phyloP scores from a whole-genome alignment of 2,797 vertebrate species.

The Taeniopygia guttata region DNA sequence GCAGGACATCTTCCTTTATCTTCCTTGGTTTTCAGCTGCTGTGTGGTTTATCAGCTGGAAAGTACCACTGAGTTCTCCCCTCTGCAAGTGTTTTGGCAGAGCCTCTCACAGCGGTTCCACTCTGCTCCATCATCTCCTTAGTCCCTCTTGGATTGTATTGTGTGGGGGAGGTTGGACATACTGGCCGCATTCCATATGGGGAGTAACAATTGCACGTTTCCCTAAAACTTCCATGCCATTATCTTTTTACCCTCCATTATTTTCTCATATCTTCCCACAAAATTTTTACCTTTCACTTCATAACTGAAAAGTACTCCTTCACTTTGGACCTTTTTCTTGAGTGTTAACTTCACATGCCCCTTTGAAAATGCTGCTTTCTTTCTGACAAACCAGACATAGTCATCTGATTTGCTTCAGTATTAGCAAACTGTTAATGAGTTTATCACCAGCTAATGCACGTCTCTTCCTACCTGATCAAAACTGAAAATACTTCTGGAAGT shows the following conservation, averaged over 20 bases:
- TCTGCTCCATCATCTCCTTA: background rate
- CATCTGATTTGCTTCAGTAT: background rate
- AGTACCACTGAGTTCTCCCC: background rate
- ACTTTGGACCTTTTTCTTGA: background rate
- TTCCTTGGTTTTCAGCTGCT: background rate
- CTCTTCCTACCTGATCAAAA: background rate
- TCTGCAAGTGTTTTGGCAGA: background rate
- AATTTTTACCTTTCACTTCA: background rate
- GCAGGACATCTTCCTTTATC: background rate
- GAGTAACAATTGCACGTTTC: accelerated
- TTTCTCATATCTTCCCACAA: background rate
- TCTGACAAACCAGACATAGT: background rate
- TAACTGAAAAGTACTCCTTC: background rate
- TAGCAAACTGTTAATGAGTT: background rate
- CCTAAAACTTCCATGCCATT: background rate
- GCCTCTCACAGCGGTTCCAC: too few species aligned
- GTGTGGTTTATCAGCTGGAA: background rate
- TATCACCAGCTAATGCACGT: background rate
- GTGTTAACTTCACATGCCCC: background rate
- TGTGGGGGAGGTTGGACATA: background rate
- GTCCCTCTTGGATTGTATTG: background rate
- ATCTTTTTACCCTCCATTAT: background rate
- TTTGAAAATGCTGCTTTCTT: background rate
- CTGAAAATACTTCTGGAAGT: background rate
- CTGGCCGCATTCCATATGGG: accelerated